Evolutionary conservation across 2,888 invertebrate species (phyloP).

Genomic region (Caradrina kadenii): DNA sequence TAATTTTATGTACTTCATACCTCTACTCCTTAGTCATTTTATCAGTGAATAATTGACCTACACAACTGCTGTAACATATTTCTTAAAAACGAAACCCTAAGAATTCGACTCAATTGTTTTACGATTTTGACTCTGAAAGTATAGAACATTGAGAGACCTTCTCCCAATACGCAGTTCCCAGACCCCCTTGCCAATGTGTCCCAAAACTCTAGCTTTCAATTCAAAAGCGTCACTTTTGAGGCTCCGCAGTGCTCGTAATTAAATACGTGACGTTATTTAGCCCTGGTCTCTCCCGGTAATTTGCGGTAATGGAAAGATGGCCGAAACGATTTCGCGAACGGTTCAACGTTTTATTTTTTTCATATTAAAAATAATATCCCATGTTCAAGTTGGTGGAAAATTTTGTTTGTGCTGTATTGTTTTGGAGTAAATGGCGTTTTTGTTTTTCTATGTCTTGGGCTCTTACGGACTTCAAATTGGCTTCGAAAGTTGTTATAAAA

Average conservation of each 20-base stretch:
- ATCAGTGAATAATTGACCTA: too few relatives aligned
- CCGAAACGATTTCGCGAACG: constrained; percentile 74
- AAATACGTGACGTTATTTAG: constrained; percentile 88
- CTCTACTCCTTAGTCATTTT: too few relatives aligned
- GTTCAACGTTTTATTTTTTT: constrained; percentile 72
- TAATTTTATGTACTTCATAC: too few relatives aligned
- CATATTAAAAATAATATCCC: constrained; percentile 69
- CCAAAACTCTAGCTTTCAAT: constrained; percentile 80
- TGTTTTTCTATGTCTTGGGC: constrained; percentile 54
- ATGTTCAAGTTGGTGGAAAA: constrained; percentile 64
- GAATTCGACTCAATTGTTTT: not conserved
- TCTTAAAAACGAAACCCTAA: too few relatives aligned
- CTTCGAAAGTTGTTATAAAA: constrained; percentile 4
- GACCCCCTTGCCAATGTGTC: constrained; percentile 65
- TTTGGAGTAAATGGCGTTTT: constrained; percentile 53
- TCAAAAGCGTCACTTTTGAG: constrained; percentile 81
- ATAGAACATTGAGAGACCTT: constrained; percentile 1
- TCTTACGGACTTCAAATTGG: constrained; percentile 43
- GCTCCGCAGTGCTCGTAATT: constrained; percentile 82
- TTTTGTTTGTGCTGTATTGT: constrained; percentile 63
- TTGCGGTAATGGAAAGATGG: constrained; percentile 82
- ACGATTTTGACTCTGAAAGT: not conserved
- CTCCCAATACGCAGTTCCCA: constrained; percentile 10
- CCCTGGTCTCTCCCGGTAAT: constrained; percentile 78
- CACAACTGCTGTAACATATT: too few relatives aligned